Evolutionary conservation across 2,797 vertebrate genomes (phyloP), one percentile per base, ranked within the genome.

Genomic region (Momotus momota): DNA sequence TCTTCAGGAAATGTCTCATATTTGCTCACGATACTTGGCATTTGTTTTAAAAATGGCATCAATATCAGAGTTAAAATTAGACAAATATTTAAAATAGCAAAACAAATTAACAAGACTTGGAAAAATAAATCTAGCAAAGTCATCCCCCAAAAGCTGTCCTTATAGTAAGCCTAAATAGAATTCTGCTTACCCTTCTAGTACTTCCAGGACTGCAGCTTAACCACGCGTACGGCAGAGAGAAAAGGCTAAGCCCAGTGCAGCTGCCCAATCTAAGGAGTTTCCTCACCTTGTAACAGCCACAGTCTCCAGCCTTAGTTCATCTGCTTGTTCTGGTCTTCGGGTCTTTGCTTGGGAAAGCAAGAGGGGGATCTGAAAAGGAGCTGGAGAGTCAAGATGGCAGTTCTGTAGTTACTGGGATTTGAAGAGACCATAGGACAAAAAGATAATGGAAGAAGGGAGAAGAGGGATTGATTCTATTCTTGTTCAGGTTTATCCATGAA

Each of bases 11-110:
- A 10, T 25, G 8, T 73, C 16, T 88, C 19, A 0, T 85, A 58
- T 70, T 86, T 88, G 48, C 41, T 93, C n/a, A 62, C 66, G 22
- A 23, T 61, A 16, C 22, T 69, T 94, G 82, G 54, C 77, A 62
- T 78, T 51, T 90, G 51, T 83, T 86, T 81, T 57, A 74, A 71
- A 94, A 90, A 88, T 88, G 65, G n/a, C 61, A 77, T 73, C 29
- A 73, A 2, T 82, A 35, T 83, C 27, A 25, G 43, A n/a, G 25
- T 83, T 70, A 54, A 29, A 80, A 49, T 65, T 22, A 67, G 29
- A 71, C 90, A 79, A 60, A 21, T 1, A 64, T 40, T 66, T 33
- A 91, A 89, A 91, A 65, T 33, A 25, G 27, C 29, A 66, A 78
- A 94, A 78, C 13, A 69, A 87, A 80, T 61, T 72, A 77, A 43